Conservation (phyloP, 1,140 invertebrate genomes). For the Drosophila kanapiae region DNA sequence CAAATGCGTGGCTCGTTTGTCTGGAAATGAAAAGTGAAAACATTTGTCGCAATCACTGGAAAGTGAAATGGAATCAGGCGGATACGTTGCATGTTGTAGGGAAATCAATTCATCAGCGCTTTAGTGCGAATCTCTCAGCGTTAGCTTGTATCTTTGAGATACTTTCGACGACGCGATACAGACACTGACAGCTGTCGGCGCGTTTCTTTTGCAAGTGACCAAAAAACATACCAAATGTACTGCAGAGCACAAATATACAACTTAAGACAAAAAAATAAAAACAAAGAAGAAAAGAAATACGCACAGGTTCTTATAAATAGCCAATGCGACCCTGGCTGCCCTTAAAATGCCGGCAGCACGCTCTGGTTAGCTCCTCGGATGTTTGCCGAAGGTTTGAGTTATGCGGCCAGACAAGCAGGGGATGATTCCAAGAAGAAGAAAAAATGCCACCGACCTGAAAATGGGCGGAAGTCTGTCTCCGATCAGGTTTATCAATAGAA, state of each 20-base stretch:
- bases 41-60: conserved; percentile 63
- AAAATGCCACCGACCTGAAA: conserved; percentile 45
- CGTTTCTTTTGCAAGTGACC: conserved; percentile 53
- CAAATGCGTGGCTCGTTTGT: conserved; percentile 42
- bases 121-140: conserved; percentile 22
- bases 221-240: conserved; percentile 68
- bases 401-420: conserved; percentile 60
- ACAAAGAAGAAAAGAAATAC: conserved; percentile 43
- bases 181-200: conserved; percentile 70
- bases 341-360: conserved; percentile 73
- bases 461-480: conserved; percentile 50
- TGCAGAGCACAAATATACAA: conserved; percentile 50
- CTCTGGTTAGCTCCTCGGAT: conserved; percentile 53
- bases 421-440: conserved; percentile 13
- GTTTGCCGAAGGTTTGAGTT: conserved; percentile 48
- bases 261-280: conserved; percentile 7
- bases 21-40: conserved; percentile 58
- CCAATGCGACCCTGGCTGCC: conserved; percentile 72
- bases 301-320: conserved; percentile 70
- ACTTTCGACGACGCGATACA: conserved; percentile 32
- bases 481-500: conserved; percentile 50
- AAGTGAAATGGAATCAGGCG: conserved; percentile 60
- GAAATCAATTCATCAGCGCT: conserved; percentile 38
- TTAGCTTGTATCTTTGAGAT: conserved; percentile 21
- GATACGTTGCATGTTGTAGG: conserved; percentile 23